A percentile compares a stretch with the other conserved stretches of the same genome.
These are phyloP conservation scores for Eulemur rubriventer DNA, from an alignment of 2,797 vertebrate genomes.

Conservation along the genomic window DNA sequence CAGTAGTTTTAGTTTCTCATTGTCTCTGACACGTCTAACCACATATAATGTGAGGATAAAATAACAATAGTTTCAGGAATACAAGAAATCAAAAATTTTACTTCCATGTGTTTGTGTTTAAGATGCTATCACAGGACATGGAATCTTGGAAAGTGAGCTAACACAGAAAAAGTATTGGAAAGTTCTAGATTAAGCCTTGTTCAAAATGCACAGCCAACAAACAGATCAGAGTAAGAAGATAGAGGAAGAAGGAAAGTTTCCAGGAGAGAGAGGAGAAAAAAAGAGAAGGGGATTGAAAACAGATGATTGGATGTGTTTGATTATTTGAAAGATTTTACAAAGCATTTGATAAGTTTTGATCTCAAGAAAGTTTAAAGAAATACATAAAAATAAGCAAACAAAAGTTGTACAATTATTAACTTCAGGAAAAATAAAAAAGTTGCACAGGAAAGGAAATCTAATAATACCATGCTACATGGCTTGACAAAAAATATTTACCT, in stretches of 20 bases:
- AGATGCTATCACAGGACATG: not conserved
- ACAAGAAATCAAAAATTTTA: not conserved
- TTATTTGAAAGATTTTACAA: not conserved
- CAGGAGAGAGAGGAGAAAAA: not conserved
- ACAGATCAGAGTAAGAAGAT: not conserved
- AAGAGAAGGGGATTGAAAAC: not conserved
- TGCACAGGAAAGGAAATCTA: conserved; percentile 10
- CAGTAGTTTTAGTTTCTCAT: not conserved
- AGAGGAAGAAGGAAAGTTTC: not conserved
- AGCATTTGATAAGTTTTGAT: not conserved
- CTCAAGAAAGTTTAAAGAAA: not conserved
- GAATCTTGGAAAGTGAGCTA: not conserved
- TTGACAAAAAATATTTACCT: conserved; percentile 32
- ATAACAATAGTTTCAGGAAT: not conserved
- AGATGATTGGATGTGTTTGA: not conserved
- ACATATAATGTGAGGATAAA: not conserved
- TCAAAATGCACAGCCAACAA: not conserved
- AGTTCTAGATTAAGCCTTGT: conserved; percentile 1
- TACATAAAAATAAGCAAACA: not conserved
- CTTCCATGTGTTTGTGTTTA: not conserved
- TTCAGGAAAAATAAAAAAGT: not conserved
- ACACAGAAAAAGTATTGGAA: not conserved
- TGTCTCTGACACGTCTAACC: not conserved
- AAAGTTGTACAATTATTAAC: not conserved
- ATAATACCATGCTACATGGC: not conserved